These are phyloP conservation scores for Rhagologus leucostigma DNA, from an alignment of 2,113 vertebrate genomes.

Conservation along the genomic window DNA sequence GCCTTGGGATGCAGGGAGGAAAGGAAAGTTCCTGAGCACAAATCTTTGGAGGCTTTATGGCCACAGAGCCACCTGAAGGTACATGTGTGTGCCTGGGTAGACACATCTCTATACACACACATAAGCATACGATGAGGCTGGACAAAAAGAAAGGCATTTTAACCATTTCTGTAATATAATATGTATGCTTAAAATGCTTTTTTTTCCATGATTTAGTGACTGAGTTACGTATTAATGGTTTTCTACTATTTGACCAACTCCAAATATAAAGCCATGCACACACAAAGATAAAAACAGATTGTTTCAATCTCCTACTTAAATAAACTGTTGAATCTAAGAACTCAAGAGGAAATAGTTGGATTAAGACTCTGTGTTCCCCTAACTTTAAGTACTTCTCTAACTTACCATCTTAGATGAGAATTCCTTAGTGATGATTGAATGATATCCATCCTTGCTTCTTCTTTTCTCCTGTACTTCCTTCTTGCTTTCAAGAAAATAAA, in stretches of 20 bases:
- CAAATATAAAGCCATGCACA: background rate
- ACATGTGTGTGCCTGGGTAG: fast-evolving
- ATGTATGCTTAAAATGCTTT: background rate
- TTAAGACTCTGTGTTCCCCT: background rate
- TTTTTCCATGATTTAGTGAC: background rate
- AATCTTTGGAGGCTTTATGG: background rate
- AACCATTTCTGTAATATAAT: background rate
- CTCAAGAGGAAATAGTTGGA: background rate
- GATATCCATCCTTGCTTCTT: background rate
- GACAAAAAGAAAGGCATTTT: background rate
- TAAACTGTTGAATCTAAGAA: background rate
- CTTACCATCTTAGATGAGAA: background rate
- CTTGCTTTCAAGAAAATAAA: background rate
- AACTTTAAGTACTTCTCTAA: background rate
- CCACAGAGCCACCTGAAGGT: background rate
- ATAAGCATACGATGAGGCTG: background rate
- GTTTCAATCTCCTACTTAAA: background rate
- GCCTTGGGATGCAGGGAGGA: background rate
- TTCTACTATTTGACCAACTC: background rate
- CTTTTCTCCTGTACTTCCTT: background rate
- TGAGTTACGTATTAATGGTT: background rate
- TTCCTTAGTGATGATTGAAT: background rate
- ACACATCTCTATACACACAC: background rate
- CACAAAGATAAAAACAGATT: background rate
- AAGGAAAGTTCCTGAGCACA: background rate